Base-by-base conservation (phyloP, 2,113 vertebrate genomes). In the Beaufortia kweichowensis region DNA sequence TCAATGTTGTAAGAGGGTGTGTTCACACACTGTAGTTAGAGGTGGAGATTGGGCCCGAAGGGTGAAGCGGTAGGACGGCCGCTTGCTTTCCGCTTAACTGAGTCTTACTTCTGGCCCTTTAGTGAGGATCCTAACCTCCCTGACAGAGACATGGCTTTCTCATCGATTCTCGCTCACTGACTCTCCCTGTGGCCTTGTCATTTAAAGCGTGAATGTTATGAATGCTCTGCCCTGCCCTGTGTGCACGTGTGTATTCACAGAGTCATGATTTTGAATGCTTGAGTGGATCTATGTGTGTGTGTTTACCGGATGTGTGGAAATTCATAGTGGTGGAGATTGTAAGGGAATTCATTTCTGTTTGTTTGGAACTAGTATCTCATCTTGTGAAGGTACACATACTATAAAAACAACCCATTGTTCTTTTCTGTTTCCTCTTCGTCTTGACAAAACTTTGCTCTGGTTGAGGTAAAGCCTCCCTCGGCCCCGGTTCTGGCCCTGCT, bases 131-230 rank as follows among this genome's bases (percentile, higher is more conserved):
- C 70, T 84, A 79, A 79, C 83, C 83, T 83, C 65, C 15, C 73
- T 81, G 81, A 80, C 82, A 82, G 79, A 85, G 84, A 84, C 83
- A 85, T 75, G 39, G 79, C 86, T 82, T 85, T 76, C 82, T 77
- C 82, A 86, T 87, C 79, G 86, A 87, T 87, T 82, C 85, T 81
- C 77, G 73, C 82, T 87, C 83, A 79, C 80, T 83, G 70, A 81
- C 79, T 84, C 80, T 86, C 86, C 86, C 86, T 63, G 62, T 68
- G 86, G 84, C 83, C 86, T 76, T 87, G 84, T 85, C 84, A 82
- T 86, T 81, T 86, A 82, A 84, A 84, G 72, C 76, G 70, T 46
- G 70, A 78, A 80, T 80, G 83, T 84, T 82, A 79, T 71, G 76
- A 81, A 80, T 76, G 80, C 57, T 65, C 31, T 71, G 59, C 66